Base-by-base conservation (phyloP, 2,888 invertebrate species). In the Nephrotoma flavescens region DNA sequence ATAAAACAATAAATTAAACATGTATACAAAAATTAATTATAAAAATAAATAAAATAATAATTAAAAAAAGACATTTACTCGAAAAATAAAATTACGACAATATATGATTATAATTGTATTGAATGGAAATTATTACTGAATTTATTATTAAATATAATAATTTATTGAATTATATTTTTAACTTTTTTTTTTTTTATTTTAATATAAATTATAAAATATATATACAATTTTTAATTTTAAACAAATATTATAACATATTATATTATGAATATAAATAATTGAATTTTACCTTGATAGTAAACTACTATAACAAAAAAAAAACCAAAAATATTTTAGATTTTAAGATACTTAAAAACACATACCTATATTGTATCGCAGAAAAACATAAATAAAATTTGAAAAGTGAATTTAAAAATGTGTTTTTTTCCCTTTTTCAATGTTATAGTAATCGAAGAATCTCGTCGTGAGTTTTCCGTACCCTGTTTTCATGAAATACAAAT, bases 1-100 rank as follows among this genome's bases (percentile, higher is more conserved):
- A 52, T 52, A 52, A 52, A 52, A 15, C 52, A 71, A 31, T 31
- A 31, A 31, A 31, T 31, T 31, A 31, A 9, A 83, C 12, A 83
- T 12, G 83, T 83, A 71, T 57, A 41, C 71, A 85, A 87, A 84
- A 87, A 87, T 42, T 85, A 44, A 7, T 85, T 15, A 42, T 19
- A 15, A 85, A 85, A 42, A 85, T 85, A 85, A 31, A 11, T n/a
- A 41, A n/a, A 85, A 85, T 41, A 86, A 86, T 86, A 42, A 86
- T 86, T 47, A 86, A 41, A 85, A n/a, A n/a, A 9, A 86, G 7
- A 71, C 19, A 71, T 86, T 52, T 57, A 86, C 15, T 86, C 47
- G 15, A 84, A 44, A 86, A 86, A 41, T 85, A 41, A 85, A 85
- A 85, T 42, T 15, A 41, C 41, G 85, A 85, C 85, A 85, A 85